Percentiles rank a stretch among this genome's conserved stretches.
These are phyloP conservation scores for Zhengitettix transpicula DNA, from an alignment of 2,888 invertebrate genomes.

Conservation along the genomic window DNA sequence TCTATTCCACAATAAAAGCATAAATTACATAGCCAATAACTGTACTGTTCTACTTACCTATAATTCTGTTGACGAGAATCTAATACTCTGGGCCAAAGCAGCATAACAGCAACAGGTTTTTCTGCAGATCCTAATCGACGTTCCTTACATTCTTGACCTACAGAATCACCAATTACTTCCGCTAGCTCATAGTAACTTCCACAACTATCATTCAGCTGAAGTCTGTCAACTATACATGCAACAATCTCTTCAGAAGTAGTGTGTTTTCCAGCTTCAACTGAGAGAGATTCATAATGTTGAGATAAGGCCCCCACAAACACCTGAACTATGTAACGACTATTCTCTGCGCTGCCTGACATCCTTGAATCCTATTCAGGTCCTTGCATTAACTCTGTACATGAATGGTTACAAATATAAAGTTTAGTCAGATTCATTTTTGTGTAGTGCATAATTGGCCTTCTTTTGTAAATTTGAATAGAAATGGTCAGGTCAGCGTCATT, in stretches of 20 bases:
- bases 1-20: no score
- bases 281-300: slow-evolving; percentile 74
- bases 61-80: slow-evolving; percentile 28
- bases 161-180: slow-evolving; percentile 72
- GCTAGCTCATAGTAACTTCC: slow-evolving; percentile 61
- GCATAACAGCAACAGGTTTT: slow-evolving; percentile 67
- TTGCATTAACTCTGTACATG: not conserved
- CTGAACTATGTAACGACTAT: slow-evolving; percentile 57
- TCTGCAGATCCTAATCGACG: slow-evolving; percentile 66
- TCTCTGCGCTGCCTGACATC: slow-evolving; percentile 24
- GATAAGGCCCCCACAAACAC: slow-evolving; percentile 81
- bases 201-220: slow-evolving; percentile 38
- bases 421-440: not conserved
- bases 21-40: no score
- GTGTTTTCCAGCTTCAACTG: slow-evolving; percentile 81
- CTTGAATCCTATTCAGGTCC: not conserved
- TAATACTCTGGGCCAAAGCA: slow-evolving; percentile 58
- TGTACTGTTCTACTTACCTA: slow-evolving; percentile 21
- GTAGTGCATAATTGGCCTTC: not conserved
- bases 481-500: no score
- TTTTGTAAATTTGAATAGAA: no score
- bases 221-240: slow-evolving; percentile 65
- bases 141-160: slow-evolving; percentile 85
- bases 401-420: not conserved
- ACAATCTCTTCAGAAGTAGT: slow-evolving; percentile 86